Percentiles rank a stretch among this genome's conserved stretches.
phyloP scores from a whole-genome alignment of 2,797 vertebrate genomes.

The Brachyrhaphis roseni region DNA sequence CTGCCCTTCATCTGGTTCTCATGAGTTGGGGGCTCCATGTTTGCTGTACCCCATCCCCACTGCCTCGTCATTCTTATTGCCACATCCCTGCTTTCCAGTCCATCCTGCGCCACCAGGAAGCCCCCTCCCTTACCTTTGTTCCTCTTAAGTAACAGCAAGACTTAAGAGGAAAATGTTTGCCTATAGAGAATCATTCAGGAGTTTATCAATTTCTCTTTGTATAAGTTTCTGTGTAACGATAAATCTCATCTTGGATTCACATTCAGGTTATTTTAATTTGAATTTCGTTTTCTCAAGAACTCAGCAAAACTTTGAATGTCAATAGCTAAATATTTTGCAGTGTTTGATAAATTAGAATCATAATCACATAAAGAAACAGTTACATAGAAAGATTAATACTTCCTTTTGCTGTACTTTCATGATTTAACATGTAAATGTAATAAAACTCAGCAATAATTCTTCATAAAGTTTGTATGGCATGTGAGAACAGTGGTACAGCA shows the following conservation, averaged over 20 bases:
- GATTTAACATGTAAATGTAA: neutral
- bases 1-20: slow-evolving; percentile 80
- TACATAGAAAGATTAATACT: neutral
- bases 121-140: slow-evolving; percentile 48
- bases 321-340: neutral
- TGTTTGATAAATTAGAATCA: neutral
- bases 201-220: slow-evolving; percentile 5
- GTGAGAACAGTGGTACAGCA: neutral
- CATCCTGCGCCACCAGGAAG: slow-evolving; percentile 21
- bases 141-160: slow-evolving; percentile 65
- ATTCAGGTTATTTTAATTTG: neutral
- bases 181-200: slow-evolving; percentile 39
- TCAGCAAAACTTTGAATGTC: neutral
- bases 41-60: slow-evolving; percentile 55
- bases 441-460: neutral
- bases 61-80: slow-evolving; percentile 41
- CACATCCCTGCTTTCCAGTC: slow-evolving; percentile 20
- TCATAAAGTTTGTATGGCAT: neutral
- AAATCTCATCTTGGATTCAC: neutral
- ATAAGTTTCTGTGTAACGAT: neutral
- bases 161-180: slow-evolving; percentile 62
- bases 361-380: neutral
- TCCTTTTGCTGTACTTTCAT: neutral
- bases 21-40: slow-evolving; percentile 63
- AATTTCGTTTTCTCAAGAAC: neutral